phyloP scores from a whole-genome alignment of 2,113 vertebrate species.

The Sclerurus mexicanus region DNA sequence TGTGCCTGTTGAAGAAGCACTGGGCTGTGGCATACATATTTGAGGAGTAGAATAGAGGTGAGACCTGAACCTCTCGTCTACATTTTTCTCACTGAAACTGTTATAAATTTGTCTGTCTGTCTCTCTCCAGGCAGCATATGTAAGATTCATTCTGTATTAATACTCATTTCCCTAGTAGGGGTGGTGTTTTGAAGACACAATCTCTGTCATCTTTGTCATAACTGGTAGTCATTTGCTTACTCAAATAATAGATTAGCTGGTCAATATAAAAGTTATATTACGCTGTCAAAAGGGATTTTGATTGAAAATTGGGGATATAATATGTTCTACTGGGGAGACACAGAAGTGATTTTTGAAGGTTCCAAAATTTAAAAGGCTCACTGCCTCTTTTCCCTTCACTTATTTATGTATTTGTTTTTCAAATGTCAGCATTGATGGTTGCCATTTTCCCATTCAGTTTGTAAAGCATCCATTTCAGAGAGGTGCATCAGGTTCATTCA shows the following conservation, averaged over 20 bases:
- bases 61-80: background rate
- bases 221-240: background rate
- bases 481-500: background rate
- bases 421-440: background rate
- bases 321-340: background rate
- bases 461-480: background rate
- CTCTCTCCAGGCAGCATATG: background rate
- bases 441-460: background rate
- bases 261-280: background rate
- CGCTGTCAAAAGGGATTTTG: background rate
- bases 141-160: background rate
- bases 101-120: background rate
- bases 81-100: background rate
- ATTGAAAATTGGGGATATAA: background rate
- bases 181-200: background rate
- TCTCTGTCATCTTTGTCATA: background rate
- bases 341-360: background rate
- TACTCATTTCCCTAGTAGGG: background rate
- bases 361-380: background rate
- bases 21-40: rapidly evolving
- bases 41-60: background rate
- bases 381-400: background rate
- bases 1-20: background rate
- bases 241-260: background rate
- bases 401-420: background rate